phyloP scores from a whole-genome alignment of 1,140 invertebrate species.

The Theocolax elegans region DNA sequence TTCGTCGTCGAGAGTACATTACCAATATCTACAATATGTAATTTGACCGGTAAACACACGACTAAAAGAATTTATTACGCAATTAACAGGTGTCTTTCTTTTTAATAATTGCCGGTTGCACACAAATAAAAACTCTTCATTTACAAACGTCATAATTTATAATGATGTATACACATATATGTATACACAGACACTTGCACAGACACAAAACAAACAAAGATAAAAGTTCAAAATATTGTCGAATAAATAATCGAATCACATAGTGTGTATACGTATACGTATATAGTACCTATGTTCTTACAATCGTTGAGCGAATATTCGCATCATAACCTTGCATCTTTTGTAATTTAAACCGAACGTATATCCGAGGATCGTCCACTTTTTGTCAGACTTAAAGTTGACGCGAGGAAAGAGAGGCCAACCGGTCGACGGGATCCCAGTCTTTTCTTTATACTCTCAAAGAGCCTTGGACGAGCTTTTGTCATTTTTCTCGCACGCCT shows the following conservation, averaged over 20 bases:
- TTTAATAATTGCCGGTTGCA: constrained; percentile 6
- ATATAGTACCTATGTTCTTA: too few species aligned
- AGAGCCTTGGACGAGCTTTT: background rate
- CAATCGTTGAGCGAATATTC: constrained; percentile 10
- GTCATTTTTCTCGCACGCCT: constrained; percentile 3
- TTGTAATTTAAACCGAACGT: constrained; percentile 12
- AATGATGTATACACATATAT: too few species aligned
- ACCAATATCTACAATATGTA: background rate
- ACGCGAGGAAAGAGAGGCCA: background rate
- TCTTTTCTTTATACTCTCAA: background rate
- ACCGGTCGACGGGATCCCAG: background rate
- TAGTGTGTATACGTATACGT: too few species aligned
- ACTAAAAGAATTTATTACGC: constrained; percentile 2
- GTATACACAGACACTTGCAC: constrained; percentile 4
- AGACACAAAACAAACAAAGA: background rate
- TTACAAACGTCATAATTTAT: background rate
- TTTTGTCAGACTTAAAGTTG: background rate
- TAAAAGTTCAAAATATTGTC: background rate
- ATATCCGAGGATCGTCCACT: too few species aligned
- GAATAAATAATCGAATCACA: constrained; percentile 5
- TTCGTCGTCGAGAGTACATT: too few species aligned
- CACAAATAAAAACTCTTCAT: too few species aligned
- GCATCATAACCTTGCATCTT: constrained; percentile 11
- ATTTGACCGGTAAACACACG: constrained; percentile 21
- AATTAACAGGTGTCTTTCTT: constrained; percentile 12